Base-by-base conservation (phyloP, 2,797 vertebrate genomes). In the Corythornis leucogaster region DNA sequence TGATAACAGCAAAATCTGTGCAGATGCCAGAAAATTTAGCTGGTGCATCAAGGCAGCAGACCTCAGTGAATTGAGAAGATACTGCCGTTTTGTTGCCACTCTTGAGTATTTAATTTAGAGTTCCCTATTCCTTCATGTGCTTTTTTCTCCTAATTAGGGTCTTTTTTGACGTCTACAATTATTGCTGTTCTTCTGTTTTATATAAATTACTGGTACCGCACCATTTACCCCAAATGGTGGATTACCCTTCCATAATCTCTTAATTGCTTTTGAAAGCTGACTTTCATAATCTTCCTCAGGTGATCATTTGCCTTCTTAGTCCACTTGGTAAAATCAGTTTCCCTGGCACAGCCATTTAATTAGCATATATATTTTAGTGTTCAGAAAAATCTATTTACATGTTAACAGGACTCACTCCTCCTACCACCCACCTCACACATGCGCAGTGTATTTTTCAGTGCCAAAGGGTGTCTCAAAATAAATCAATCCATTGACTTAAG, bases 341-440 rank as follows among this genome's bases (percentile, higher is more conserved):
- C 67, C 59, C 35, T 90, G 78, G 40, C 40, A 76, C 25, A 79
- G 50, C 66, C 73, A 30, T 81, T 78, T 79, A 84, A 58, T 94
- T 86, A 76, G 61, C 67, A 84, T 84, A 90, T 63, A 42, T n/a
- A 63, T 81, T 83, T 91, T 80, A 91, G 48, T 66, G 45, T 43
- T 80, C 59, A 84, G 68, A 92, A 66, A 73, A 85, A 69, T 83
- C 83, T 93, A 84, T 91, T 94, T 81, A 70, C 48, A 82, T 89
- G 57, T 82, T 90, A 90, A 80, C 80, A 84, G 83, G n/a, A 68
- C 28, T 79, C 53, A 74, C 43, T 94, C 50, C 68, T 85, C 67
- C 64, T 45, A 86, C 54, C 30, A 82, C 19, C n/a, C 75, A 86
- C 48, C 68, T 93, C 80, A 88, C 78, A 76, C 26, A 42, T 2